A percentile compares a stretch with the other conserved stretches of the same genome.
Conservation (phyloP, 2,797 vertebrate genomes). For the Denticeps clupeoides region DNA sequence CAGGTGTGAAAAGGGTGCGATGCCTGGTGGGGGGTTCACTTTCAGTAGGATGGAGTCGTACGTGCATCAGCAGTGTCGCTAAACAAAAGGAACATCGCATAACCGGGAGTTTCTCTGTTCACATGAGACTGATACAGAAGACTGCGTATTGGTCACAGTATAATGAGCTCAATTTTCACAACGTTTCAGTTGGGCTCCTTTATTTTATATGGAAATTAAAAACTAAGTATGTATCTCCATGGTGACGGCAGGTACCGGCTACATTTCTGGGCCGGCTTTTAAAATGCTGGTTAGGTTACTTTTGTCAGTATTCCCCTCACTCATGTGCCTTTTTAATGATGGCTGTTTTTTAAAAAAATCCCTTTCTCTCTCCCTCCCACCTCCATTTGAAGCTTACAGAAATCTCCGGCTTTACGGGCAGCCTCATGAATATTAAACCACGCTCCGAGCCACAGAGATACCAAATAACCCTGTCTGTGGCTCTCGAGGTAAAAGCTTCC, state of each 20-base stretch:
- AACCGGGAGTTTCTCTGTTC: too few relatives aligned
- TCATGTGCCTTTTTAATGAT: constrained; percentile 6
- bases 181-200: neutral
- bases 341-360: neutral
- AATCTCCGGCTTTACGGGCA: constrained; percentile 20
- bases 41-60: too few relatives aligned
- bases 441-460: constrained; percentile 29
- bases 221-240: neutral
- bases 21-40: too few relatives aligned
- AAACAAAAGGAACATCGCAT: too few relatives aligned
- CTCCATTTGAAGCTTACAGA: constrained; percentile 13
- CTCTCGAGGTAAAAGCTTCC: constrained; percentile 21
- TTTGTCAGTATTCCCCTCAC: constrained; percentile 5
- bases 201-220: neutral
- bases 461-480: constrained; percentile 24
- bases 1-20: too few relatives aligned
- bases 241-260: neutral
- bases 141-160: too few relatives aligned
- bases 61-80: too few relatives aligned
- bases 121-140: too few relatives aligned
- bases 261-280: neutral
- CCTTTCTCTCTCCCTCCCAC: neutral
- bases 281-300: constrained; percentile 5
- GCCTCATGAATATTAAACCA: constrained; percentile 42
- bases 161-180: too few relatives aligned